Evolutionary conservation across 1,140 invertebrate species (phyloP).

Genomic region (Cephus cinctus): DNA sequence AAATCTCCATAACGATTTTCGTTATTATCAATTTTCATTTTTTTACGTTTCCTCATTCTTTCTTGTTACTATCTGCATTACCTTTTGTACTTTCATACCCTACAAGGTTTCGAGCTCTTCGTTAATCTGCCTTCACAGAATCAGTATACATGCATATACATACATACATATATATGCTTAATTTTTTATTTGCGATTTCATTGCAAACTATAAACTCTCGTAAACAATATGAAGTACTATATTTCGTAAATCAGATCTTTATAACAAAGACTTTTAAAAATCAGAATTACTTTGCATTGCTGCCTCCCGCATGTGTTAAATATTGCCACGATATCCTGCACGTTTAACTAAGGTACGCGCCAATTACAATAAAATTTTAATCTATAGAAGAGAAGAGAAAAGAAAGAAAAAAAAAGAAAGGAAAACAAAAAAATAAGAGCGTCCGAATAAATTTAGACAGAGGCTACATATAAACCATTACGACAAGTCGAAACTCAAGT

Average conservation of each 20-base stretch:
- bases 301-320: constrained; percentile 27
- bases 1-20: constrained; percentile 14
- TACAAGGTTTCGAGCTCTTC: too few relatives aligned
- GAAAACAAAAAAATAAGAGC: too few relatives aligned
- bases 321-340: constrained; percentile 42
- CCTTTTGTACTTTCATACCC: constrained; percentile 10
- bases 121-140: too few relatives aligned
- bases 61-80: constrained; percentile 12
- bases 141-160: constrained; percentile 19
- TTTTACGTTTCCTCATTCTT: constrained; percentile 15
- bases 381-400: constrained; percentile 33
- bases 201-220: constrained; percentile 17
- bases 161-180: constrained; percentile 10
- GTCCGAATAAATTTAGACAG: constrained; percentile 32
- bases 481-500: constrained; percentile 26
- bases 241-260: constrained; percentile 39
- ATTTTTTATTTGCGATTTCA: constrained; percentile 15
- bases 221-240: constrained; percentile 27
- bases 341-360: constrained; percentile 19
- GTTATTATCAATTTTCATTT: constrained; percentile 14
- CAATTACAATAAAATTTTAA: constrained; percentile 40
- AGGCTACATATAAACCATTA: constrained; percentile 27
- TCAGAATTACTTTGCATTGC: constrained; percentile 32
- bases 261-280: constrained; percentile 30
- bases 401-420: too few relatives aligned